Evolutionary conservation across 2,113 vertebrate genomes (phyloP).

Genomic region (Cyphomyrus discorhynchus): DNA sequence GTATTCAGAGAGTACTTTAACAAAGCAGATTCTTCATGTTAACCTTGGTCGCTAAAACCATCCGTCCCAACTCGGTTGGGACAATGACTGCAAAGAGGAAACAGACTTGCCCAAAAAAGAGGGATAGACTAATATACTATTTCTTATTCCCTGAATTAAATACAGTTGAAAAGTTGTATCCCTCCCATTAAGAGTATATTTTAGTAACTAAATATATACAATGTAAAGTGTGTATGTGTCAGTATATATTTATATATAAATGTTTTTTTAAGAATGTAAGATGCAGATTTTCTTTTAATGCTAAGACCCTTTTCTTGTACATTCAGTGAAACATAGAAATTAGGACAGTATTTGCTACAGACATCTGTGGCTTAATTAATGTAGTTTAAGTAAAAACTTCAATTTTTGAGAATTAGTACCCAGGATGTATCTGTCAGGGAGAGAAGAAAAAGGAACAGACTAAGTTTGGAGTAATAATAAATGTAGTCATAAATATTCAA

Average conservation of each 20-base stretch:
- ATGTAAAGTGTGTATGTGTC: slow-evolving; percentile 49
- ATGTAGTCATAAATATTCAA: not conserved
- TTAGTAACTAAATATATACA: slow-evolving; percentile 62
- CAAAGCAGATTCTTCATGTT: slow-evolving; percentile 23
- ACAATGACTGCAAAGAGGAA: slow-evolving; percentile 32
- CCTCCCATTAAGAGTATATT: slow-evolving; percentile 54
- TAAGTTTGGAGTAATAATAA: not conserved
- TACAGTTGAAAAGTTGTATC: slow-evolving; percentile 48
- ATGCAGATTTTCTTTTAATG: slow-evolving; percentile 36
- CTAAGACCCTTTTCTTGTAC: slow-evolving; percentile 13
- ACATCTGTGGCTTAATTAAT: not conserved
- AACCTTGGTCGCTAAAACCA: slow-evolving; percentile 33
- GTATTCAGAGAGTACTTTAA: slow-evolving; percentile 44
- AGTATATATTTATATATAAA: slow-evolving; percentile 51
- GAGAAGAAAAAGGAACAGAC: not conserved
- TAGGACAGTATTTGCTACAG: not conserved
- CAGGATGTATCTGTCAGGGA: not conserved
- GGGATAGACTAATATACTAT: slow-evolving; percentile 53
- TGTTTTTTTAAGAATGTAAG: slow-evolving; percentile 45
- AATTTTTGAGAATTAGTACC: not conserved
- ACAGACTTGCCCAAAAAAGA: slow-evolving; percentile 34
- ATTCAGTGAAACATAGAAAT: slow-evolving; percentile 13
- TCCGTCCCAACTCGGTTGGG: slow-evolving; percentile 27
- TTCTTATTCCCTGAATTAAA: slow-evolving; percentile 61
- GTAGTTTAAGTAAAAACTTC: not conserved